Evolutionary conservation across 2,797 vertebrate genomes (phyloP).

Genomic region (Dendrocincla tyrannina): DNA sequence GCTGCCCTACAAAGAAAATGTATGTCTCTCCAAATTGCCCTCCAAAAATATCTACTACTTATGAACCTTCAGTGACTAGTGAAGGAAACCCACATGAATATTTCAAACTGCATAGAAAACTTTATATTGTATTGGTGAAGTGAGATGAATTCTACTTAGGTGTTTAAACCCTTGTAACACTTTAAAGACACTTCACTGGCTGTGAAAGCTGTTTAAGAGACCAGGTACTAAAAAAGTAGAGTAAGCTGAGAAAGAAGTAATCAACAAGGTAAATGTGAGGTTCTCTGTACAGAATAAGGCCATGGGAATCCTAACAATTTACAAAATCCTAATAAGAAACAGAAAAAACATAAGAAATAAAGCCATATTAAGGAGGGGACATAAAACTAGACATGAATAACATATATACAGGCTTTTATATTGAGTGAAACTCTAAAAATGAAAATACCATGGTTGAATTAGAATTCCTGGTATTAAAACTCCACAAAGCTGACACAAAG

Average conservation of each 20-base stretch:
- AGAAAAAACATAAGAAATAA: not conserved
- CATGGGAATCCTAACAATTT: not conserved
- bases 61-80: not conserved
- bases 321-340: not conserved
- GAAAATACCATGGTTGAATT: accelerated
- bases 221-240: not conserved
- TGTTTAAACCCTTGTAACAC: not conserved
- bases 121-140: not conserved
- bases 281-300: not conserved
- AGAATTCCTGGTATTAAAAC: not conserved
- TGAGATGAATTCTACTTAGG: not conserved
- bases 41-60: not conserved
- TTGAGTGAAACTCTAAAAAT: not conserved
- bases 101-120: not conserved
- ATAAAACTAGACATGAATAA: not conserved
- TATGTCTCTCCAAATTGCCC: not conserved
- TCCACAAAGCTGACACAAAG: not conserved
- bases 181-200: not conserved
- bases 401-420: not conserved
- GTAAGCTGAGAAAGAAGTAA: not conserved
- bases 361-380: not conserved
- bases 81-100: not conserved
- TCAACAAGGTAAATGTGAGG: not conserved
- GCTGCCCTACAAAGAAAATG: not conserved
- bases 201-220: not conserved